These are phyloP conservation scores for Julus scanicus DNA, from an alignment of 2,888 invertebrate genomes.

Conservation along the genomic window DNA sequence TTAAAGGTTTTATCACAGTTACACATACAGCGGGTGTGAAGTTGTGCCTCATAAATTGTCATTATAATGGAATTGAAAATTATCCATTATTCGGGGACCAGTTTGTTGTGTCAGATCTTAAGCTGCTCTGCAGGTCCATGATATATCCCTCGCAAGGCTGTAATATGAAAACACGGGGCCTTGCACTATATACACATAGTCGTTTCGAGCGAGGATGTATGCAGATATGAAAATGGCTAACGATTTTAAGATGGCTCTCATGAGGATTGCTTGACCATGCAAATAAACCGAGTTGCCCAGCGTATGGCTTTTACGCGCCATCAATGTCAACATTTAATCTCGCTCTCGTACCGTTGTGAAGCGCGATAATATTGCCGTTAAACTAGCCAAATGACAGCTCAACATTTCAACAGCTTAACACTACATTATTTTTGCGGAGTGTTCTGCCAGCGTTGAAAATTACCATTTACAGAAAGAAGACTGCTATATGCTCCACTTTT, in stretches of 20 bases:
- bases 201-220: not conserved
- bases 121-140: not conserved
- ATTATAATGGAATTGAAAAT: constrained; percentile 33
- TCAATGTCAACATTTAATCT: constrained; percentile 33
- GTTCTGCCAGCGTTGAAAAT: not conserved
- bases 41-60: constrained; percentile 28
- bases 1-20: not conserved
- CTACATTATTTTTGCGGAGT: constrained; percentile 5
- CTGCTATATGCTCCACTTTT: too few species aligned
- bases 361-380: constrained; percentile 17
- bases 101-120: constrained; percentile 33
- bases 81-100: constrained; percentile 14
- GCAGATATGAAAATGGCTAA: constrained; percentile 33
- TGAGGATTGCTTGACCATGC: constrained; percentile 17
- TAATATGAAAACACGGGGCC: constrained; percentile 1
- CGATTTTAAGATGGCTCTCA: constrained; percentile 24
- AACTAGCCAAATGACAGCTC: constrained; percentile 33
- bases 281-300: constrained; percentile 13
- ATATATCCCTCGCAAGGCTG: not conserved
- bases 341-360: not conserved
- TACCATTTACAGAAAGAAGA: not conserved
- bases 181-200: not conserved
- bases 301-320: not conserved
- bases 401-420: constrained; percentile 28
- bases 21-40: not conserved